A percentile compares a stretch with the other conserved stretches of the same genome.
Evolutionary conservation across 2,888 invertebrate species (phyloP).

Genomic region (Drosophila rubida): DNA sequence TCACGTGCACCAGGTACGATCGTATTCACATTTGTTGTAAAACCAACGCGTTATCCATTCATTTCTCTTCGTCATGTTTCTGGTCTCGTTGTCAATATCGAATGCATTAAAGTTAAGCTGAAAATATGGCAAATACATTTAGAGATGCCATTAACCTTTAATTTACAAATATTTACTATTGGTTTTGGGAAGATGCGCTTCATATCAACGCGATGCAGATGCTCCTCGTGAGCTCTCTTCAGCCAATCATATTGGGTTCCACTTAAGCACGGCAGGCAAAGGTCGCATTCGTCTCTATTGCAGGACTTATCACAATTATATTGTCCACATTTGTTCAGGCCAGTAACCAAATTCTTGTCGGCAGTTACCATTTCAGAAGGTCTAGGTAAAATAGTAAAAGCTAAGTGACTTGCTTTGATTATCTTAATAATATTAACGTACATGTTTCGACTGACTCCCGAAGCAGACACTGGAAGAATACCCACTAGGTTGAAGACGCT

Average conservation of each 20-base stretch:
- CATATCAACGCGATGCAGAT: slow-evolving; percentile 91
- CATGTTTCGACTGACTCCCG: slow-evolving; percentile 18
- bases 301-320: slow-evolving; percentile 88
- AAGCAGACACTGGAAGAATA: slow-evolving; percentile 84
- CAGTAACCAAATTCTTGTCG: slow-evolving; percentile 92
- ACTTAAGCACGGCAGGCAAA: slow-evolving; percentile 92
- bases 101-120: slow-evolving; percentile 71
- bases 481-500: slow-evolving; percentile 93
- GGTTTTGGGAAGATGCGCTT: slow-evolving; percentile 92
- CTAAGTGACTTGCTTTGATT: not conserved
- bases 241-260: slow-evolving; percentile 87
- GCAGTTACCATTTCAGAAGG: slow-evolving; percentile 88
- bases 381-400: slow-evolving; percentile 82
- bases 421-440: slow-evolving; percentile 15
- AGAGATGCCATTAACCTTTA: not conserved
- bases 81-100: slow-evolving; percentile 84
- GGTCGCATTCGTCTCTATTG: slow-evolving; percentile 88
- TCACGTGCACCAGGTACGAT: slow-evolving; percentile 90
- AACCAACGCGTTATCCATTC: slow-evolving; percentile 93
- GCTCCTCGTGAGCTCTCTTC: slow-evolving; percentile 91
- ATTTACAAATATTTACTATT: slow-evolving; percentile 79
- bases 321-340: slow-evolving; percentile 88
- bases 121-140: slow-evolving; percentile 14
- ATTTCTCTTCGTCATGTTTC: slow-evolving; percentile 88
- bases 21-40: slow-evolving; percentile 93